Percentiles rank a stretch among this genome's conserved stretches.
phyloP scores from a whole-genome alignment of 2,888 invertebrate species.

The Gibbula magus region DNA sequence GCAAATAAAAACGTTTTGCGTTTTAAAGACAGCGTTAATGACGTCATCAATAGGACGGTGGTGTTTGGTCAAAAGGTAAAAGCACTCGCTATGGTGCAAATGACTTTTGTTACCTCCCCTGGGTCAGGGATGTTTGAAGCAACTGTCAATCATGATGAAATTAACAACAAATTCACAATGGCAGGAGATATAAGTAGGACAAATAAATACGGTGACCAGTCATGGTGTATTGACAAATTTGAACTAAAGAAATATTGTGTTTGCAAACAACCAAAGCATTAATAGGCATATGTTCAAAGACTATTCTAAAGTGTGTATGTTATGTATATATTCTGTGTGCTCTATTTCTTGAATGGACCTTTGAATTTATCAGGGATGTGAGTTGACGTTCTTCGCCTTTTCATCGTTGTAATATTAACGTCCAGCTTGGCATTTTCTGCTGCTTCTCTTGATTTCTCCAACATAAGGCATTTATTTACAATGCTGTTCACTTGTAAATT shows the following conservation, averaged over 20 bases:
- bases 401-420: too few species aligned
- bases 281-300: background rate
- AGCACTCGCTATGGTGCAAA: constrained; percentile 75
- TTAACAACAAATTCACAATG: constrained; percentile 74
- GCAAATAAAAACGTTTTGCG: constrained; percentile 52
- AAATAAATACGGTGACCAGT: constrained; percentile 74
- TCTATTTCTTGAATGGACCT: too few species aligned
- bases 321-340: too few species aligned
- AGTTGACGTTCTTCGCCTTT: too few species aligned
- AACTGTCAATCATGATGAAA: constrained; percentile 79
- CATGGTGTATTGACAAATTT: constrained; percentile 70
- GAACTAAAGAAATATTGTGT: constrained; percentile 71
- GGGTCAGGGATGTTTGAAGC: constrained; percentile 87
- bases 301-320: too few species aligned
- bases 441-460: too few species aligned
- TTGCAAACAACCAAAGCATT: constrained; percentile 47
- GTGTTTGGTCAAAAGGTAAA: constrained; percentile 64
- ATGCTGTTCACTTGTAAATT: too few species aligned
- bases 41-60: constrained; percentile 56
- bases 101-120: constrained; percentile 81
- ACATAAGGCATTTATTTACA: too few species aligned
- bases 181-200: constrained; percentile 80
- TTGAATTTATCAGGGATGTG: too few species aligned
- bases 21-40: constrained; percentile 71
- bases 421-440: too few species aligned